Base-by-base conservation (phyloP, 1,140 invertebrate genomes). In the Drosophila pseudoobscura region DNA sequence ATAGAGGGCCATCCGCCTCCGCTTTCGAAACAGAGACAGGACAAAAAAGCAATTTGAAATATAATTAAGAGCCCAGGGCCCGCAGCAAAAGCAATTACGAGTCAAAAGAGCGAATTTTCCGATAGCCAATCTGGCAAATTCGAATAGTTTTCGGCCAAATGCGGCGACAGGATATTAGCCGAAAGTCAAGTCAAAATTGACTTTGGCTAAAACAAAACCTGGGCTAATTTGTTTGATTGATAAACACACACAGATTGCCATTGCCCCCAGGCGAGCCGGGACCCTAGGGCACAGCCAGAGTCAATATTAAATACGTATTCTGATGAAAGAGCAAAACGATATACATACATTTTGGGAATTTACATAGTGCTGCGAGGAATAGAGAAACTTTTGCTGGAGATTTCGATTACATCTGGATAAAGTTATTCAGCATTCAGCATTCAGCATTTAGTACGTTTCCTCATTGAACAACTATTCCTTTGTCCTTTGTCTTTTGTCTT, bases 161-260 rank as follows among this genome's bases (percentile, higher is more conserved):
- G 69, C 59, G 83, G 59, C 83, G 70, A 87, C 82, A 87, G 82
- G 82, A 87, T 87, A 87, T 87, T 87, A 82, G 83, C 78, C 53
- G 64, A 78, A 78, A 80, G 70, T 87, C 75, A 57, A 75, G 56
- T 29, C 58, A 50, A 87, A 87, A 87, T 85, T 71, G 82, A 72
- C 70, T 82, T 71, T 80, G 50, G 68, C 15, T 41, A 22, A 44
- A 31, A 29, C 57, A 41, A 43, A 51, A 58, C 52, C 55, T 58
- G 49, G 44, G 50, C 39, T 75, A 87, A 87, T 87, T 85, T 75
- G 74, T 82, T 87, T 66, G 69, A 84, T 75, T 75, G 56, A 59
- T 46, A 70, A 70, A 50, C 75, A 35, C 7, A 49, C 44, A 22
- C 29, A 46, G 29, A 46, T 17, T 6, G 6, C 9, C 22, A 11